Conservation (phyloP, 2,113 vertebrate species). For the Mus pahari region DNA sequence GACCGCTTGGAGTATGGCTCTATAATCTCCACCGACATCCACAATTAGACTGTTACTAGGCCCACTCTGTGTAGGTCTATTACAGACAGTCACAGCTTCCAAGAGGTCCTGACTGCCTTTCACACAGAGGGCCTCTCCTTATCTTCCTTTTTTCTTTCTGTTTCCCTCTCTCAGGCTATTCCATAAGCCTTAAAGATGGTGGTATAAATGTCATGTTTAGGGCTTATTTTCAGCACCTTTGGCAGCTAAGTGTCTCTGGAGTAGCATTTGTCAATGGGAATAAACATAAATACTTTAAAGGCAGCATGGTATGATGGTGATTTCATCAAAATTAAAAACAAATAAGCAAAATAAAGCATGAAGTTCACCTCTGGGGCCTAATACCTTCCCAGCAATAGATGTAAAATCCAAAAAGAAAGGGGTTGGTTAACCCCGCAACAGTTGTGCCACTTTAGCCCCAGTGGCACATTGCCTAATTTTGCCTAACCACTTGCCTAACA, state of each 20-base stretch:
- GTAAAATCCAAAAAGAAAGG: not conserved
- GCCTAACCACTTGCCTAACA: no score
- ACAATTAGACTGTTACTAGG: no score
- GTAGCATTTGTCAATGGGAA: not conserved
- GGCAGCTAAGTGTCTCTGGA: not conserved
- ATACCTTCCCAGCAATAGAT: not conserved
- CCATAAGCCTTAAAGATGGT: not conserved
- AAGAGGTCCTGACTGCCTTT: not conserved
- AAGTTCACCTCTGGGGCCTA: not conserved
- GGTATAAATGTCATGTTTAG: not conserved
- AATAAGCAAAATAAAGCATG: not conserved
- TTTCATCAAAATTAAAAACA: not conserved
- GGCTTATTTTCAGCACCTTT: not conserved
- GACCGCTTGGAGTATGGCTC: not conserved
- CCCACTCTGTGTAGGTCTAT: not conserved
- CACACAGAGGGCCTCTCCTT: not conserved
- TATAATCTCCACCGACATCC: not conserved
- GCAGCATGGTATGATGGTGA: not conserved
- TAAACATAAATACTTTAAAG: not conserved
- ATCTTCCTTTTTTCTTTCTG: not conserved
- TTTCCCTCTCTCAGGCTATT: not conserved
- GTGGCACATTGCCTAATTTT: not conserved
- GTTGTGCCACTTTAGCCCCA: not conserved
- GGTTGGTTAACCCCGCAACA: not conserved
- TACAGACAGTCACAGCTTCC: not conserved